Conservation (phyloP, 2,113 vertebrate genomes). For the Anas platyrhynchos region DNA sequence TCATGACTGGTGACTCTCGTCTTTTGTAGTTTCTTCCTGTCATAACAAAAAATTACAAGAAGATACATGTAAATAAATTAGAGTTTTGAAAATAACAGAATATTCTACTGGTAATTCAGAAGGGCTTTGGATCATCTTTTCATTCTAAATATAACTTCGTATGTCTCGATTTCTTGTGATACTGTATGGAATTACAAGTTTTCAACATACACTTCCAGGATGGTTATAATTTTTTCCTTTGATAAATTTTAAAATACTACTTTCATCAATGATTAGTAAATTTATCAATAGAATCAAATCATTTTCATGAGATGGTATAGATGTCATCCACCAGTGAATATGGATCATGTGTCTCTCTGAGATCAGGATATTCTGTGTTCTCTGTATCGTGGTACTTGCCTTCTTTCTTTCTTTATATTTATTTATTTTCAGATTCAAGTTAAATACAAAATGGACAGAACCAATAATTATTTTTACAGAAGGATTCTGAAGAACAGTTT, state of each 20-base stretch:
- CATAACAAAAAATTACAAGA: background rate
- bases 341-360: background rate
- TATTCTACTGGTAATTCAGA: background rate
- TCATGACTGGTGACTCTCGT: background rate
- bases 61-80: background rate
- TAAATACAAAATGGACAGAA: background rate
- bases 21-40: background rate
- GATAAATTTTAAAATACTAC: background rate
- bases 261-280: background rate
- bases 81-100: background rate
- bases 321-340: background rate
- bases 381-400: background rate
- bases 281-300: background rate
- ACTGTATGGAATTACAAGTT: background rate
- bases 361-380: background rate
- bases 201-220: background rate
- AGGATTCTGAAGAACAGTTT: background rate
- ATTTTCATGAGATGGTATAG: background rate
- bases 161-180: background rate
- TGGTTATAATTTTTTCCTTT: background rate
- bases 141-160: background rate
- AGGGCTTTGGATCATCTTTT: background rate
- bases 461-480: background rate
- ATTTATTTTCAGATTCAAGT: background rate
- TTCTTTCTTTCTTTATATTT: background rate